phyloP scores from a whole-genome alignment of 2,888 invertebrate species.

The Steromphala cineraria region DNA sequence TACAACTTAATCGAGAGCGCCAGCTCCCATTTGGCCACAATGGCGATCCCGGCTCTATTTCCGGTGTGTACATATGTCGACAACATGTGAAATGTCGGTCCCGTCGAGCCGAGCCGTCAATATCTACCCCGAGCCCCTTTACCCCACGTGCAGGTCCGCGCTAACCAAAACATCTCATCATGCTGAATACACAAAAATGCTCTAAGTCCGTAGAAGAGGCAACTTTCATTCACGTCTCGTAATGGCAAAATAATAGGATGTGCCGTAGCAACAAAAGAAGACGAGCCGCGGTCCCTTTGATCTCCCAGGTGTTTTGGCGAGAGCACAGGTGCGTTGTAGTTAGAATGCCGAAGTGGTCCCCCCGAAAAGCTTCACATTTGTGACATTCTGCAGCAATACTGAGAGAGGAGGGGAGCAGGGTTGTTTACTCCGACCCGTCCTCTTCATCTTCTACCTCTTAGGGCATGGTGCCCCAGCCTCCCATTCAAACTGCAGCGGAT shows the following conservation, averaged over 20 bases:
- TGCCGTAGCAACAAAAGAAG: conserved; percentile 19
- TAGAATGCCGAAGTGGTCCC: conserved; percentile 13
- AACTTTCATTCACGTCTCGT: conserved; percentile 19
- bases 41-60: not conserved
- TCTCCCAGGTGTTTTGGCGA: conserved; percentile 25
- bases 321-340: conserved; percentile 26
- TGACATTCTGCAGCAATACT: conserved; percentile 17
- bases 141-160: conserved; percentile 9
- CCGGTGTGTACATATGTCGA: conserved; percentile 17
- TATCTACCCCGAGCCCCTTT: not conserved
- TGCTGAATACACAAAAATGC: conserved; percentile 16
- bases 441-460: not conserved
- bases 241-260: conserved; percentile 24
- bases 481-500: not conserved
- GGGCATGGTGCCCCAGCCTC: not conserved
- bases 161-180: conserved; percentile 13
- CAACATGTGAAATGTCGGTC: conserved; percentile 12
- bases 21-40: not conserved
- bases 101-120: not conserved
- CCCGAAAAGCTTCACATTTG: conserved; percentile 12
- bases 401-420: not conserved
- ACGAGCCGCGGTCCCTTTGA: conserved; percentile 16
- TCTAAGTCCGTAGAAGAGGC: conserved; percentile 11
- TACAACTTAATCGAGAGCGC: not conserved
- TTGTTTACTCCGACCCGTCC: not conserved